These are phyloP conservation scores for Opisthograptis luteolata DNA, from an alignment of 2,888 invertebrate genomes.

Conservation along the genomic window DNA sequence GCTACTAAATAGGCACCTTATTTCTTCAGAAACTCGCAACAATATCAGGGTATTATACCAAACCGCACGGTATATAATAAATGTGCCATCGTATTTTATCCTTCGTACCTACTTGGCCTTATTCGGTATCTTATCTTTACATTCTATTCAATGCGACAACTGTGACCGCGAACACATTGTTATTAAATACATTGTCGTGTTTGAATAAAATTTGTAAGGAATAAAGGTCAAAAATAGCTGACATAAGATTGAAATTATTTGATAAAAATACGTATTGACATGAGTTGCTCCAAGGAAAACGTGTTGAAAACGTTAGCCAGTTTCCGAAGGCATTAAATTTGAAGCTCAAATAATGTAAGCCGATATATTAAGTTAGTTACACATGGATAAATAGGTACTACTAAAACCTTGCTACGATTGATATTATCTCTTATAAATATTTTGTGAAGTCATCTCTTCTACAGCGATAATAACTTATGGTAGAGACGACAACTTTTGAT, in stretches of 20 bases:
- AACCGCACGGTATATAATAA: conserved; percentile 23
- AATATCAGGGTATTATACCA: conserved; percentile 21
- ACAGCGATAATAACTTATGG: too few relatives aligned
- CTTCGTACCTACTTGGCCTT: conserved; percentile 18
- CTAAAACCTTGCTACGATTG: too few relatives aligned
- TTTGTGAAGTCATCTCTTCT: too few relatives aligned
- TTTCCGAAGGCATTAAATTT: too few relatives aligned
- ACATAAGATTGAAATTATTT: neutral
- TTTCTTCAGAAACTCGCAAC: conserved; percentile 17
- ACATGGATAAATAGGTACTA: too few relatives aligned
- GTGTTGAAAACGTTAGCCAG: too few relatives aligned
- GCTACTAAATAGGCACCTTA: conserved; percentile 6
- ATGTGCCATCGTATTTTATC: conserved; percentile 29
- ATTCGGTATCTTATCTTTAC: conserved; percentile 22
- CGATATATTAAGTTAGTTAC: too few relatives aligned
- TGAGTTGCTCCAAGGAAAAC: too few relatives aligned
- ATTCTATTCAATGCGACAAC: conserved; percentile 15
- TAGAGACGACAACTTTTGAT: too few relatives aligned
- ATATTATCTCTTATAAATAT: too few relatives aligned
- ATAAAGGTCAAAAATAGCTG: conserved; percentile 5
- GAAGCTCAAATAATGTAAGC: too few relatives aligned
- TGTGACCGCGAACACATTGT: conserved; percentile 21
- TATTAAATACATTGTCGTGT: conserved; percentile 15
- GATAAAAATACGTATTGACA: too few relatives aligned
- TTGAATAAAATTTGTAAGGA: conserved; percentile 14